A percentile compares a stretch with the other conserved stretches of the same genome.
These are phyloP conservation scores for Nansenia antarctica DNA, from an alignment of 2,113 vertebrate genomes.

Conservation along the genomic window DNA sequence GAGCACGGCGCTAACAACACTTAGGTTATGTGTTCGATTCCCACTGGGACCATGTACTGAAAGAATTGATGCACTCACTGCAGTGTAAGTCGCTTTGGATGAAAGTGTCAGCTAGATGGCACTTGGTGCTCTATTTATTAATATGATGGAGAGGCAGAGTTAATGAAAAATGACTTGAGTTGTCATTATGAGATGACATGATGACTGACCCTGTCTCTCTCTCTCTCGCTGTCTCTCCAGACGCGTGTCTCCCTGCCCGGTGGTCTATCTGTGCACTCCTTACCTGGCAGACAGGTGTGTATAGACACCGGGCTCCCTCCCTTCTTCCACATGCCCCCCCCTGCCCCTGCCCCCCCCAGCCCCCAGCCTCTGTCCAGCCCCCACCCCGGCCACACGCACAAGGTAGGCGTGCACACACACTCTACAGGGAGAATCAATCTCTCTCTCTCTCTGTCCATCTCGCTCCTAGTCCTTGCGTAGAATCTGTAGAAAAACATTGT, in stretches of 20 bases:
- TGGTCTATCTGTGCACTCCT: constrained; percentile 68
- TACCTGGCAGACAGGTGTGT: constrained; percentile 82
- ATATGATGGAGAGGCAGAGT: no score
- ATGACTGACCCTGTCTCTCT: background rate
- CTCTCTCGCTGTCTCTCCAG: constrained; percentile 42
- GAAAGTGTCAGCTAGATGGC: no score
- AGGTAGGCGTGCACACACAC: constrained; percentile 64
- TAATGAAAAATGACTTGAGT: no score
- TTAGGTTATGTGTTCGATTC: no score
- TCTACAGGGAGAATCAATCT: background rate
- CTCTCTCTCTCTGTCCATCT: constrained; percentile 8
- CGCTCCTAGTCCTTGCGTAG: background rate
- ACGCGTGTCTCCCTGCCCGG: constrained; percentile 67
- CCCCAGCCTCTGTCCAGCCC: constrained; percentile 69
- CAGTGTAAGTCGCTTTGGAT: no score
- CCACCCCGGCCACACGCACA: constrained; percentile 68
- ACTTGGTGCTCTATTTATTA: background rate
- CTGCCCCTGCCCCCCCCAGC: constrained; percentile 67
- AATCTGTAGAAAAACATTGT: no score
- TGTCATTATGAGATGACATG: no score
- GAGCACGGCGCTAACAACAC: no score
- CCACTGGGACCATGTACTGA: no score
- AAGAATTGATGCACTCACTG: no score
- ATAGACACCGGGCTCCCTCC: constrained; percentile 72
- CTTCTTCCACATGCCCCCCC: constrained; percentile 72